phyloP scores from a whole-genome alignment of 2,113 vertebrate species.

The Eublepharis macularius region DNA sequence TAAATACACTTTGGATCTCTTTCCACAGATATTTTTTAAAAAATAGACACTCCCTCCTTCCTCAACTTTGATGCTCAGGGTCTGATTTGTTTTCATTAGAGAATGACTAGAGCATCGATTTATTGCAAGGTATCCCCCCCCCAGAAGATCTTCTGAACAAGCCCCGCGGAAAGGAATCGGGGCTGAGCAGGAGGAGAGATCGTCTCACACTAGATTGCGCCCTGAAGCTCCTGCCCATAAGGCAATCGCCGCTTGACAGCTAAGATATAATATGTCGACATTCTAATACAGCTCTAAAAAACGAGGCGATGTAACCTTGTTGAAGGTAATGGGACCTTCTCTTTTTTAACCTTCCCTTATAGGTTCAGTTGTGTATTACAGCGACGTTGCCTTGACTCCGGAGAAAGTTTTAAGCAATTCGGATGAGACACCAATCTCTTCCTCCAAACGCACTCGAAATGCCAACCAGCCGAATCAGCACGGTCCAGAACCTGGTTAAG shows the following conservation, averaged over 20 bases:
- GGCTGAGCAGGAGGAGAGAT: neutral
- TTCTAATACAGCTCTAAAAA: no score
- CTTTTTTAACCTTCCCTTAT: neutral
- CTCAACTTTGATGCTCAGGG: no score
- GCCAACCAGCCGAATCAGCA: no score
- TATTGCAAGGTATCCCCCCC: neutral
- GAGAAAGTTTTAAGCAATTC: neutral
- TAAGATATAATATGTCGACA: neutral
- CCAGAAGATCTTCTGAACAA: neutral
- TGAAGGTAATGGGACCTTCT: neutral
- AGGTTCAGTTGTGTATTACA: neutral
- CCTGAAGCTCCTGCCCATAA: no score
- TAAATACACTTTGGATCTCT: slow-evolving; percentile 14
- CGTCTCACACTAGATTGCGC: neutral
- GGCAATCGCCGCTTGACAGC: neutral
- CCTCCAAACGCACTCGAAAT: neutral
- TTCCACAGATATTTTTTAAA: neutral
- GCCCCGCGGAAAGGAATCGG: neutral
- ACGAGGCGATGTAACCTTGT: no score
- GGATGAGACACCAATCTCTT: neutral
- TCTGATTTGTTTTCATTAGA: no score
- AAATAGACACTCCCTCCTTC: neutral
- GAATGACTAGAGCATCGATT: neutral
- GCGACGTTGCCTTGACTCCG: neutral
- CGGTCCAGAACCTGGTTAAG: neutral